Base-by-base conservation (phyloP, 2,113 vertebrate species). In the Calidris pygmaea region DNA sequence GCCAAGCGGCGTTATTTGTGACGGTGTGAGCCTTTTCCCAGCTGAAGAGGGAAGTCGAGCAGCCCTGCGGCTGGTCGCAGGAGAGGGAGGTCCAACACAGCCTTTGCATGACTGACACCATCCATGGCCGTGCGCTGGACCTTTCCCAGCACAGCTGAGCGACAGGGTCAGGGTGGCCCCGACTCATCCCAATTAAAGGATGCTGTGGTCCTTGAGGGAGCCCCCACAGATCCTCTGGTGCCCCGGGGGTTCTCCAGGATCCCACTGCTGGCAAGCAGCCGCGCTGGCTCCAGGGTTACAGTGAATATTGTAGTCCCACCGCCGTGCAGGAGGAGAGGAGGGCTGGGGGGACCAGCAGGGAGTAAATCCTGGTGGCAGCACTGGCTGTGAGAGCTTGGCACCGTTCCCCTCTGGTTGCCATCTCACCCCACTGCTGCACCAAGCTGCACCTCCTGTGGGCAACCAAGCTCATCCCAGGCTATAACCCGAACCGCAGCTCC, bases 101-200 rank as follows among this genome's bases (percentile, higher is more conserved):
- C 55, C 47, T 59, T 62, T 58, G 65, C 37, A 14, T 29, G 21
- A 0, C 45, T 23, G 6, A 5, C 6, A 37, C 2, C 76, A 32
- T 1, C 87, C 7, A 1, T 20, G 32, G 73, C 24, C 1, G 1
- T 1, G 21, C 71, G 30, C 14, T 16, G 27, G 41, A 17, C 3
- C 2, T 65, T 53, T 58, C 41, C 63, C 59, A 0, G 4, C 2
- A 1, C 0, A 0, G 12, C 39, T 29, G 34, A 90, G 65, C 4
- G 12, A 6, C 4, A 24, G 27, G 48, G 4, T 43, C 50, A 29
- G 55, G 34, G 19, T 58, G 71, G 26, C 34, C n/a, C 24, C 24
- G 9, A 1, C 39, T 84, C 8, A 0, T 58, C 13, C n/a, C 2
- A 0, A 0, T 22, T 23, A 52, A 7, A 62, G 50, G 50, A 47